Conservation (phyloP, 37 sponge, comb jelly and placozoan species). For the Chondrosia reniformis region DNA sequence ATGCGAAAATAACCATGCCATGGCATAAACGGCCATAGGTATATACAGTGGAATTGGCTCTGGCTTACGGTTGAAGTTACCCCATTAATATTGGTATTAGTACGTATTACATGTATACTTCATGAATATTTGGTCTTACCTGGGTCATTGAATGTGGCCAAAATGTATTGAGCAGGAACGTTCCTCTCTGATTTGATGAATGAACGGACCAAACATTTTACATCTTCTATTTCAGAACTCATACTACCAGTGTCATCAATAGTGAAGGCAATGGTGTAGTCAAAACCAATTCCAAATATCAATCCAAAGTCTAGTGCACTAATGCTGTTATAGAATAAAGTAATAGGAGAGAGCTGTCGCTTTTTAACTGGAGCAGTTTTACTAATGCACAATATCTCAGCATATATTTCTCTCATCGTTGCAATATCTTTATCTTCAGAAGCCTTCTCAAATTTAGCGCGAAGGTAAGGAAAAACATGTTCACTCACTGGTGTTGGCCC, state of each 20-base stretch:
- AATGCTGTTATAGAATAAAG: background rate
- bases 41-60: too few relatives aligned
- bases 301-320: background rate
- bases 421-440: background rate
- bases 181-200: background rate
- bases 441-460: background rate
- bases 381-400: background rate
- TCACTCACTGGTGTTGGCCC: background rate
- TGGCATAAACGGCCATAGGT: too few relatives aligned
- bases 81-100: background rate
- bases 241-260: constrained; percentile 23
- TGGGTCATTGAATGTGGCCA: constrained; percentile 23
- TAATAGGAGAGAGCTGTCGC: background rate
- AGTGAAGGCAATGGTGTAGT: constrained; percentile 5
- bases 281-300: background rate
- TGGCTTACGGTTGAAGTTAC: too few relatives aligned
- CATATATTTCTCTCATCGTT: background rate
- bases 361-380: background rate
- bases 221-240: constrained; percentile 2
- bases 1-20: too few relatives aligned
- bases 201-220: constrained; percentile 13
- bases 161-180: constrained; percentile 10
- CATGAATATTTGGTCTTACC: background rate
- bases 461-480: background rate
- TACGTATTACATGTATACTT: background rate